Conservation (phyloP, 1,140 invertebrate genomes). For the Aphis craccivora region DNA sequence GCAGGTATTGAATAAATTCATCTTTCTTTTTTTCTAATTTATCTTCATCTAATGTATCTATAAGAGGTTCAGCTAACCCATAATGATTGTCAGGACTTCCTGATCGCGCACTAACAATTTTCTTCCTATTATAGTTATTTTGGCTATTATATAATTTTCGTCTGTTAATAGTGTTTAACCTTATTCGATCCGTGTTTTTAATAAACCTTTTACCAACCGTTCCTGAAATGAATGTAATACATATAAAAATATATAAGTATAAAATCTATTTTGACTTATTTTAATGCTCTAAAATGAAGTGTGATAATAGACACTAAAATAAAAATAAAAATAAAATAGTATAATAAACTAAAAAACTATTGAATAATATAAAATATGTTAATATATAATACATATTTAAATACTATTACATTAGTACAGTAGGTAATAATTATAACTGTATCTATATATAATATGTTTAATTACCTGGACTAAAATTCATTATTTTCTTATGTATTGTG, state of each 20-base stretch:
- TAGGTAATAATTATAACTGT: not conserved
- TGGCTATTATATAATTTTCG: not conserved
- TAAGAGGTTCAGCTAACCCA: slow-evolving; percentile 10
- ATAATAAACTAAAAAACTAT: too few species aligned
- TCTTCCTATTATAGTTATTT: not conserved
- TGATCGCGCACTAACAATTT: not conserved
- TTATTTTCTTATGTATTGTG: slow-evolving; percentile 1
- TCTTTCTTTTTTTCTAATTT: slow-evolving; percentile 5
- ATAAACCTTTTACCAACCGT: not conserved
- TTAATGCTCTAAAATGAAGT: too few species aligned
- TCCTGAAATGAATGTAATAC: not conserved
- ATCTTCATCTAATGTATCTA: slow-evolving; percentile 11
- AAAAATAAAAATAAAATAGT: too few species aligned
- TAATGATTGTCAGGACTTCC: not conserved
- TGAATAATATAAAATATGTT: too few species aligned
- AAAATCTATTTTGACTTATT: too few species aligned
- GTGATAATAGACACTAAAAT: too few species aligned
- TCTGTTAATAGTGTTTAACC: slow-evolving; percentile 1
- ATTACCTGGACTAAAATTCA: slow-evolving; percentile 31
- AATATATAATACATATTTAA: too few species aligned
- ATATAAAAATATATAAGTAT: too few species aligned
- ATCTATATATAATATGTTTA: not conserved
- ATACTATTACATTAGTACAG: too few species aligned
- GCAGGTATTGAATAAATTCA: not conserved
- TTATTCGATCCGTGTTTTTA: not conserved